Evolutionary conservation across 1,140 invertebrate genomes (phyloP).

Genomic region (Euborellia annulipes): DNA sequence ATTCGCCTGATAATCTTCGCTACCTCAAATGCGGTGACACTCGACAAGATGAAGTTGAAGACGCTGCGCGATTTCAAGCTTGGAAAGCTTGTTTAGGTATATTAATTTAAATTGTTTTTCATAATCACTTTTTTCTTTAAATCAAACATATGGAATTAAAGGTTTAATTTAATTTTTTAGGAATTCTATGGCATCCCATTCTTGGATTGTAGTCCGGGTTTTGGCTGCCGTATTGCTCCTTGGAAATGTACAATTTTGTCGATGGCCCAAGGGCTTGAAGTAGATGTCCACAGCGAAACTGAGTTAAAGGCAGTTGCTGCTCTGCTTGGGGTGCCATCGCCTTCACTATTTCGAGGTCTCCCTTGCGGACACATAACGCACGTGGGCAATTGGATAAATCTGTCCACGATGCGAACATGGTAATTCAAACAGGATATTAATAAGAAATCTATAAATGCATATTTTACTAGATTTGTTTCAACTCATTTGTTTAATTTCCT

Average conservation of each 20-base stretch:
- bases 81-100: constrained; percentile 76
- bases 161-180: constrained; percentile 22
- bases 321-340: constrained; percentile 60
- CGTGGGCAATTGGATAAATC: constrained; percentile 70
- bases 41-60: constrained; percentile 57
- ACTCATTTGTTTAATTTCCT: too few species aligned
- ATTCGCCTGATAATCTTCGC: constrained; percentile 57
- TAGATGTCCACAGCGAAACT: constrained; percentile 56
- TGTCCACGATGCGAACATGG: constrained; percentile 65
- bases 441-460: too few species aligned
- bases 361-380: constrained; percentile 71
- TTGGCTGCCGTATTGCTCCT: constrained; percentile 77
- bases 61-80: constrained; percentile 58
- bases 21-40: constrained; percentile 65
- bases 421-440: too few species aligned
- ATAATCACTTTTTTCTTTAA: too few species aligned
- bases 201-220: constrained; percentile 82
- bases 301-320: constrained; percentile 72
- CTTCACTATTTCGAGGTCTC: constrained; percentile 61
- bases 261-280: constrained; percentile 56
- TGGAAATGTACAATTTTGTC: constrained; percentile 78
- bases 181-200: constrained; percentile 79
- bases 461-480: too few species aligned
- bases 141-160: too few species aligned
- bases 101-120: constrained; percentile 4